Base-by-base conservation (phyloP, 2,113 vertebrate genomes). In the Peromyscus leucopus region DNA sequence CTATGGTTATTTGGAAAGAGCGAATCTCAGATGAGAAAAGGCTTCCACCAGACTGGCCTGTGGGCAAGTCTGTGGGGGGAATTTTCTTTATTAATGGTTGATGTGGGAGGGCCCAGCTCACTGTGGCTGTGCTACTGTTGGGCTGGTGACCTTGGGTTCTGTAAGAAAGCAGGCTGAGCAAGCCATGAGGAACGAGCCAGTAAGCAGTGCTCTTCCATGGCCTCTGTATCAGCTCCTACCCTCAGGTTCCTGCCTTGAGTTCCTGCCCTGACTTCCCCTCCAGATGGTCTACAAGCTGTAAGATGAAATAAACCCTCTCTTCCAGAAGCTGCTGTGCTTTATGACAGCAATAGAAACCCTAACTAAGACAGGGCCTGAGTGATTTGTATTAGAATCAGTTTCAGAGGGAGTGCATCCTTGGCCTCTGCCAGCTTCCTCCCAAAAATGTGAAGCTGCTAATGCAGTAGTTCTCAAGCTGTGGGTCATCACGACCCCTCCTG, bases 361-460 rank as follows among this genome's bases (percentile, higher is more conserved):
- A 24, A 57, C 79, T 82, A 63, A 28, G 7, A 16, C 33, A 16
- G 63, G 9, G 10, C 28, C 46, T 71, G 4, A 22, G 21, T 0
- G 10, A 10, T 36, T 55, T 55, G 4, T 11, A 3, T 26, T 59
- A 19, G 57, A 19, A n/a, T 17, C 11, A 31, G 22, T 48, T 12
- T n/a, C 17, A 15, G 2, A 42, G 71, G 61, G 90, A 46, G 22
- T 36, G 28, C 57, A 36, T 86, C 79, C 72, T 57, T 93, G 95
- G 96, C 79, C 88, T 22, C 21, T 21, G 86, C 94, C 86, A 87
- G 72, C 21, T 46, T 90, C 91, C 42, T 42, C 16, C 48, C 95
- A 75, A 69, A 76, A 83, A 46, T 39, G 75, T 21, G 69, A 92
- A 10, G 85, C 4, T 12, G 31, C 67, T 69, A 11, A 33, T 69